Conservation (phyloP, 2,113 vertebrate genomes). For the Stegastes partitus region DNA sequence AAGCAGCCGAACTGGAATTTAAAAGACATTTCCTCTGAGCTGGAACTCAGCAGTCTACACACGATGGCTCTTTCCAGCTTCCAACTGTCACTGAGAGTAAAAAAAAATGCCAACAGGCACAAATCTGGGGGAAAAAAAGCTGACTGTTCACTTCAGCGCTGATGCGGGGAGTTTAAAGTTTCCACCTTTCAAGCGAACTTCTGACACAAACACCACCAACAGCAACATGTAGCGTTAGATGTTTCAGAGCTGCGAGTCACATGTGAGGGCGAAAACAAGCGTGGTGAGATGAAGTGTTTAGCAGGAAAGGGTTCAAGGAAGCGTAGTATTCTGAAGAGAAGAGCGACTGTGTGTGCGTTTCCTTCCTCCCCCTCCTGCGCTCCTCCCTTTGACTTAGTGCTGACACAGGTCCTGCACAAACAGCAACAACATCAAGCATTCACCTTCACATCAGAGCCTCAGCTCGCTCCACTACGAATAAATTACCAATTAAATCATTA, state of each 20-base stretch:
- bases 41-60: conserved; percentile 48
- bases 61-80: conserved; percentile 45
- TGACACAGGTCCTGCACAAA: conserved; percentile 46
- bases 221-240: background rate
- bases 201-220: conserved; percentile 8
- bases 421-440: background rate
- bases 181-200: conserved; percentile 24
- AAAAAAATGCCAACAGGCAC: conserved; percentile 55
- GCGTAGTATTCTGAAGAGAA: conserved; percentile 40
- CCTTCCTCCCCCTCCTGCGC: conserved; percentile 33
- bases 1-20: conserved; percentile 26
- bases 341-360: conserved; percentile 18
- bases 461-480: background rate
- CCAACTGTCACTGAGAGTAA: conserved; percentile 49
- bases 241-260: background rate
- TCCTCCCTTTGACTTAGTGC: conserved; percentile 28
- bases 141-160: conserved; percentile 35
- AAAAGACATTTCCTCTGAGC: conserved; percentile 31
- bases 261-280: conserved; percentile 6
- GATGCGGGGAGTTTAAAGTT: conserved; percentile 4
- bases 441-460: background rate
- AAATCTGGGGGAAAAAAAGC: conserved; percentile 47
- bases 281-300: conserved; percentile 11
- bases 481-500: background rate
- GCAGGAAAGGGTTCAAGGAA: conserved; percentile 49